Evolutionary conservation across 2,113 vertebrate genomes (phyloP), one percentile per base, ranked within the genome.

Genomic region (Siniperca knerii): DNA sequence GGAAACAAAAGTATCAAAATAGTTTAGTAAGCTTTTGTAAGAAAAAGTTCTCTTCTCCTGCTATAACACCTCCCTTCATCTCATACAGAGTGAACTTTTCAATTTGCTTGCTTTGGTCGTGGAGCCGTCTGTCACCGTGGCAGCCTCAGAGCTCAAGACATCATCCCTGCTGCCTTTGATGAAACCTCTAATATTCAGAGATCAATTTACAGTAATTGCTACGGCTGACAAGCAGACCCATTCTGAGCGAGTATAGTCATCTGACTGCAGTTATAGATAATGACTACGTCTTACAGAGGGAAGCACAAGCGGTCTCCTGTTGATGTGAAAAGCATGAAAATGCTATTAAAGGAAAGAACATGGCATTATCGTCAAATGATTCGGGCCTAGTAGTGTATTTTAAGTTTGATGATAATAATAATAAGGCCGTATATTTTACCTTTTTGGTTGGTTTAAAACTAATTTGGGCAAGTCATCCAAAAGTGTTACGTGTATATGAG

Each of bases 121-220:
- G 23, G 52, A 44, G 52, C 48, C 23, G n/a, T 60, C 50, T 33
- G 61, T 79, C 75, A 82, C 44, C 25, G 60, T 66, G 68, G 52
- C 57, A 76, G 77, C 55, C 40, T 20, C 65, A 0, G 29, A 37
- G 90, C 77, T 61, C 1, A 6, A 64, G 48, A 70, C 44, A n/a
- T 20, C 8, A 62, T 78, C 75, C 18, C 20, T 55, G 40, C 68
- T 66, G 60, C 62, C 75, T 71, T 75, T 70, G 61, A 87, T 79
- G 62, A 77, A 83, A 85, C 69, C 82, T 72, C 35, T 55, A 69
- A 79, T 46, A 48, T 60, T 79, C 33, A 10, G n/a, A 82, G 69
- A 78, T 85, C 74, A 88, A 72, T 87, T 86, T 75, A 73, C 29
- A 82, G 71, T 81, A 86, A 84, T 83, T 75, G 67, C 67, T 21